Conservation (phyloP, 2,113 vertebrate genomes). For the Illadopsis cleaveri region DNA sequence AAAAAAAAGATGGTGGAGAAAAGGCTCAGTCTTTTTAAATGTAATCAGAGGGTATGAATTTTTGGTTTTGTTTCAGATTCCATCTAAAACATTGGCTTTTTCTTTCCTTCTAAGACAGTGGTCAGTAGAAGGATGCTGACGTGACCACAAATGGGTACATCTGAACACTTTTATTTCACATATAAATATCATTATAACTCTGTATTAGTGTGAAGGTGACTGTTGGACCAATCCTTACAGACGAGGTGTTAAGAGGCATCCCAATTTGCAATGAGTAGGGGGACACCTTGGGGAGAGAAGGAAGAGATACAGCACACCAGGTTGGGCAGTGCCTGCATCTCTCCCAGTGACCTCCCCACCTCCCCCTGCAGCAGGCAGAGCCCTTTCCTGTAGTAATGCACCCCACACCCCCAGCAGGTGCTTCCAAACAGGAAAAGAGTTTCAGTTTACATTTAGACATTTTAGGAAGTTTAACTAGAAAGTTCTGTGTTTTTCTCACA, state of each 20-base stretch:
- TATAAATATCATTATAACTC: background rate
- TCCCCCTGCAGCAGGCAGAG: accelerated
- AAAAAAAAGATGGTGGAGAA: background rate
- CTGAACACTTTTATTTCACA: background rate
- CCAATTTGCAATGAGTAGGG: background rate
- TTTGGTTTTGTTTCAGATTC: background rate
- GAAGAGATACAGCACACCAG: background rate
- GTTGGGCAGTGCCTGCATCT: background rate
- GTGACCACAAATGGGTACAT: accelerated
- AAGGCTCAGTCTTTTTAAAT: too few relatives aligned
- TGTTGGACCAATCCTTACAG: background rate
- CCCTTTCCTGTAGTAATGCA: background rate
- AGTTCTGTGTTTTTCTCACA: too few relatives aligned
- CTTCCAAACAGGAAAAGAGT: too few relatives aligned
- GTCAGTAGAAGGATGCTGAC: background rate
- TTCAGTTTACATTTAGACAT: too few relatives aligned
- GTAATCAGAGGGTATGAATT: accelerated
- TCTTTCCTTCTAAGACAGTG: background rate
- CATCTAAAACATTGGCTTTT: background rate
- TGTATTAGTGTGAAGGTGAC: background rate
- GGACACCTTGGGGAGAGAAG: background rate
- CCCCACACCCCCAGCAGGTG: too few relatives aligned
- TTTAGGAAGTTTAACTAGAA: too few relatives aligned
- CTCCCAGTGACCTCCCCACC: background rate
- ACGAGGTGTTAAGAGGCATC: background rate